phyloP scores from a whole-genome alignment of 2,797 vertebrate species.

The Spinus pinus region DNA sequence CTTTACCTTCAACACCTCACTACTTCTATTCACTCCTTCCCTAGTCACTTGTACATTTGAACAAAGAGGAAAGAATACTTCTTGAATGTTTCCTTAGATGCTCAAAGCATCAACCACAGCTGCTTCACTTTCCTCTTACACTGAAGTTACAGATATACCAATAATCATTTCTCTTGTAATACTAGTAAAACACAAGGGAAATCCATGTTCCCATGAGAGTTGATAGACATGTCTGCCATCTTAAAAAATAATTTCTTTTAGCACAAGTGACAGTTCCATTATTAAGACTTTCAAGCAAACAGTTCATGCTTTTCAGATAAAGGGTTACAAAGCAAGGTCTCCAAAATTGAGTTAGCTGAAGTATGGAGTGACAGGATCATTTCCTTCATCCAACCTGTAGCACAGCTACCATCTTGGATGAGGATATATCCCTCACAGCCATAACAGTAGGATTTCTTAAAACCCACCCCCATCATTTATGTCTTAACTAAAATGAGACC shows the following conservation, averaged over 20 bases:
- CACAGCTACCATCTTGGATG: background rate
- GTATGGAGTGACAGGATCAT: background rate
- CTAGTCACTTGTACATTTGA: background rate
- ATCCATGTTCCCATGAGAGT: background rate
- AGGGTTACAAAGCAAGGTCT: background rate
- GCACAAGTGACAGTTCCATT: background rate
- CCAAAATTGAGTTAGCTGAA: background rate
- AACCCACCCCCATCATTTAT: background rate
- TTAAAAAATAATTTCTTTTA: background rate
- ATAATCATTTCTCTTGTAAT: background rate
- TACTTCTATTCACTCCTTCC: background rate
- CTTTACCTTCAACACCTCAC: background rate
- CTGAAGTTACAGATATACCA: background rate
- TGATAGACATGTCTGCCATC: background rate
- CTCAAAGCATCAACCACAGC: background rate
- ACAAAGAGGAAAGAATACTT: background rate
- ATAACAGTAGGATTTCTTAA: background rate
- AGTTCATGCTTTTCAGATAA: background rate
- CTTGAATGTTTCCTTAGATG: fast-evolving
- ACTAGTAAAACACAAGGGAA: background rate
- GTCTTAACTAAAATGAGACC: background rate
- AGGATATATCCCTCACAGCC: background rate
- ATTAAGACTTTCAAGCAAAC: background rate
- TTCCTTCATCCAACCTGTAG: background rate
- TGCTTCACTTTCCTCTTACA: background rate